phyloP scores from a whole-genome alignment of 2,113 vertebrate genomes.

The Pollachius pollachius region DNA sequence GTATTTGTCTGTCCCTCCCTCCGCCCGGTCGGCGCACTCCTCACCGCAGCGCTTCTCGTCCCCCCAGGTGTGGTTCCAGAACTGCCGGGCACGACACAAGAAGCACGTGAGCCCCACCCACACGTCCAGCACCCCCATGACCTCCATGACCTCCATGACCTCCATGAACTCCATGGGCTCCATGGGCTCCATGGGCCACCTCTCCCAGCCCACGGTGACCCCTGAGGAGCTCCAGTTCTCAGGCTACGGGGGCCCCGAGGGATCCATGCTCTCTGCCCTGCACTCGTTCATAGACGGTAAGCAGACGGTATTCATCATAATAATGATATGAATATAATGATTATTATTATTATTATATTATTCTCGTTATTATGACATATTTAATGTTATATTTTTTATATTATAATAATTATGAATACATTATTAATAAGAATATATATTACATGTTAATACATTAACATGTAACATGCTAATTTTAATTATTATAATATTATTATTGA shows the following conservation, averaged over 20 bases:
- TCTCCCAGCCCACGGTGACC: slow-evolving; percentile 83
- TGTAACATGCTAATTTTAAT: too few species aligned
- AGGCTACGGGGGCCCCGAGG: slow-evolving; percentile 82
- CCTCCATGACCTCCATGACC: slow-evolving; percentile 68
- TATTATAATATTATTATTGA: too few species aligned
- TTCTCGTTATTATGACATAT: background rate
- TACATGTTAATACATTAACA: background rate
- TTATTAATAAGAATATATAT: background rate
- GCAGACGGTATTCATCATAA: slow-evolving; percentile 47
- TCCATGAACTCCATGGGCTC: slow-evolving; percentile 80
- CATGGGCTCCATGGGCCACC: slow-evolving; percentile 71
- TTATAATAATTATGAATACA: background rate
- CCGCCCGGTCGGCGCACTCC: too few species aligned
- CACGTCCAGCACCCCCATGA: slow-evolving; percentile 78
- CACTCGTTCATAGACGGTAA: slow-evolving; percentile 93
- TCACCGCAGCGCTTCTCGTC: too few species aligned
- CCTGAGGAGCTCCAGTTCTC: slow-evolving; percentile 90
- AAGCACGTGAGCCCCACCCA: slow-evolving; percentile 91
- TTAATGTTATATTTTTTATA: background rate
- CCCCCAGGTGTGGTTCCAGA: slow-evolving; percentile 94
- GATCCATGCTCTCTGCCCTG: slow-evolving; percentile 85
- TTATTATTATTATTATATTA: background rate
- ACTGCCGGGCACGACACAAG: slow-evolving; percentile 94
- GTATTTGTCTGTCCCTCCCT: too few species aligned
- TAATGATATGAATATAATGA: background rate